Percentiles rank a stretch among this genome's conserved stretches.
phyloP scores from a whole-genome alignment of 2,113 vertebrate genomes.

The Prochilodus magdalenae region DNA sequence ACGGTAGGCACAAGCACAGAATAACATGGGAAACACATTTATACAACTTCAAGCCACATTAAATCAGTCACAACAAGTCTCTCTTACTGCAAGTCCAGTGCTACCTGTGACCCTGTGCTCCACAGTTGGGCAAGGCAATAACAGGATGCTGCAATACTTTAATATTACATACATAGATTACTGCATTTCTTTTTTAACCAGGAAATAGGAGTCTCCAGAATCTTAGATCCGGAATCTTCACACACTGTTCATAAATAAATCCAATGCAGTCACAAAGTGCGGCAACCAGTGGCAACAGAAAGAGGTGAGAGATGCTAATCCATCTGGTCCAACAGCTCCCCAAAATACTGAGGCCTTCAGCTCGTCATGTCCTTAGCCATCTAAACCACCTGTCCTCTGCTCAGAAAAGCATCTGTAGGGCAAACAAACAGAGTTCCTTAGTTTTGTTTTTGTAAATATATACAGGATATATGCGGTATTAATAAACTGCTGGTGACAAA shows the following conservation, averaged over 20 bases:
- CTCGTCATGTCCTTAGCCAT: neutral
- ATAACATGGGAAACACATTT: no score
- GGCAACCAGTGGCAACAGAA: conserved; percentile 3
- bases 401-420: conserved; percentile 35
- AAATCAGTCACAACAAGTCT: no score
- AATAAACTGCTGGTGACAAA: no score
- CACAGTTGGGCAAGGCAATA: no score
- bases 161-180: conserved; percentile 1
- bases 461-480: no score
- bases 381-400: conserved; percentile 5
- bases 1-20: no score
- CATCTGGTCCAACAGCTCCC: conserved; percentile 16
- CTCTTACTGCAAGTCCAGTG: no score
- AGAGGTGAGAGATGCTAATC: neutral
- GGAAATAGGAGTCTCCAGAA: neutral
- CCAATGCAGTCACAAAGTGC: conserved; percentile 7
- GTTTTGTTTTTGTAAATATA: neutral
- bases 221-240: neutral
- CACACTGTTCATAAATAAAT: conserved; percentile 15
- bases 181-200: conserved; percentile 47
- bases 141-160: neutral
- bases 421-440: neutral
- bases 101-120: no score
- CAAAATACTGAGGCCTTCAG: neutral
- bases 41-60: no score